Base-by-base conservation (phyloP, 2,113 vertebrate species). In the Cebus imitator region DNA sequence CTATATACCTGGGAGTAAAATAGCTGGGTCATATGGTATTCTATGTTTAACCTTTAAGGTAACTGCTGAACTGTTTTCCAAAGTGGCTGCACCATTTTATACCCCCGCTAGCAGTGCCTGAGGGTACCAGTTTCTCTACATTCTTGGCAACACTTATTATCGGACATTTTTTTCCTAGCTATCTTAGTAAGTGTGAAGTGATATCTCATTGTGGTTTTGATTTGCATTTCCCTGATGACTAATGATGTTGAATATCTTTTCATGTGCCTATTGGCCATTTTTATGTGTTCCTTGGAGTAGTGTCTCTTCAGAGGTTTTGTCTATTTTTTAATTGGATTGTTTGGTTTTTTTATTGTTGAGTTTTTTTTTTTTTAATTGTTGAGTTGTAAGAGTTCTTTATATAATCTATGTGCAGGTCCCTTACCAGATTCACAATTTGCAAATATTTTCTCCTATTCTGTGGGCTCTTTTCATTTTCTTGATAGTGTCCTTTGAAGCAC, bases 241-340 rank as follows among this genome's bases (percentile, higher is more conserved):
- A 92, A 85, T 96, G 50, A 92, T 88, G 27, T 72, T 61, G 45
- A 88, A 6, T 40, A 82, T 94, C 37, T 97, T 90, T 96, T 88
- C 64, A 73, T 94, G 66, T 93, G 48, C 35, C 68, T 85, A 45
- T 92, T 91, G 73, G 35, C 8, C 30, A 72, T 95, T 87, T 93
- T 25, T 61, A 9, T 85, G 75, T 95, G 25, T 91, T 95, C 76
- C 27, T 57, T 89, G 55, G 79, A 84, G 40, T 93, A 96, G 27
- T 93, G 27, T 94, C 57, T 90, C 40, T 96, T 96, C 27, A 94
- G 37, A 91, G 87, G 35, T 48, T 90, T 98, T 97, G 66, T 95
- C 68, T 11, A 50, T 88, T 84, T 91, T 87, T 87, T 40, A 94
- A 91, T 79, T 95, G 80, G 58, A 40, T 68, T 85, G 32, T 79